Percentiles rank a stretch among this genome's conserved stretches.
Conservation (phyloP, 1,140 invertebrate species). For the Hylaeus volcanicus region DNA sequence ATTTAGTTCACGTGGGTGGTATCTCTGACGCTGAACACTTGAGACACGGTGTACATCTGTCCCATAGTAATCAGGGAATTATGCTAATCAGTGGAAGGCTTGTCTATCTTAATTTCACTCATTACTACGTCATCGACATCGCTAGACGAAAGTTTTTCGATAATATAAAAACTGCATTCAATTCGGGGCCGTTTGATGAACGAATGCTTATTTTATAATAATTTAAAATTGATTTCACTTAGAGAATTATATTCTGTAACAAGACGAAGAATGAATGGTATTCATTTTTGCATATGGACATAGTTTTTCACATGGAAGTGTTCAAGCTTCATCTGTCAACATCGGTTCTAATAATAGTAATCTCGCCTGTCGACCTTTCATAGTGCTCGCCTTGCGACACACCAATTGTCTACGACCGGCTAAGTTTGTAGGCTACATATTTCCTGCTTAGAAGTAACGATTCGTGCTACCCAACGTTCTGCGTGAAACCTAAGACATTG, state of each 20-base stretch:
- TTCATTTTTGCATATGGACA: not conserved
- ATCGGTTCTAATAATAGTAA: conserved; percentile 22
- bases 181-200: not conserved
- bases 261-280: not conserved
- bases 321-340: not conserved
- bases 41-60: not conserved
- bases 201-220: no score
- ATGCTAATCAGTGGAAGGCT: not conserved
- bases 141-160: not conserved
- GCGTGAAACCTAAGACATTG: not conserved
- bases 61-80: conserved; percentile 26
- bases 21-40: not conserved
- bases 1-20: conserved; percentile 43
- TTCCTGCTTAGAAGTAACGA: conserved; percentile 48
- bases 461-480: not conserved
- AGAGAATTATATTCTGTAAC: no score
- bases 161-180: no score
- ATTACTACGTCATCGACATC: no score
- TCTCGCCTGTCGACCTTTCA: conserved; percentile 44
- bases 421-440: conserved; percentile 65
- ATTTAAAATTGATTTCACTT: no score
- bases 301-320: not conserved
- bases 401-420: conserved; percentile 63
- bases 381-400: conserved; percentile 54
- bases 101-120: not conserved